phyloP scores from a whole-genome alignment of 2,888 invertebrate genomes.

The Aporophyla lueneburgensis region DNA sequence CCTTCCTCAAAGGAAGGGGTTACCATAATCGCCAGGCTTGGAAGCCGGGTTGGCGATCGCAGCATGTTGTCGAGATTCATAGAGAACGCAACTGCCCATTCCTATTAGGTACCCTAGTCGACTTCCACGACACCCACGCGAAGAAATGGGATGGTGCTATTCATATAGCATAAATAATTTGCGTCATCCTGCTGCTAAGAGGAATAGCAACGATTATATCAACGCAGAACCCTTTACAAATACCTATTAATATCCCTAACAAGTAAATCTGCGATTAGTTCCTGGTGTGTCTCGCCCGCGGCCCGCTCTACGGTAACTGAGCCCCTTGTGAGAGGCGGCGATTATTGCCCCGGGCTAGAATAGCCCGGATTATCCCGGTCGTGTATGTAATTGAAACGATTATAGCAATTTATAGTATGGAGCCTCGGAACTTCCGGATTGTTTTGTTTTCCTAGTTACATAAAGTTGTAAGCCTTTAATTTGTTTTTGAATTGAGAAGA shows the following conservation, averaged over 20 bases:
- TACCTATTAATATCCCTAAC: neutral
- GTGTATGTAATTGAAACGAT: constrained; percentile 62
- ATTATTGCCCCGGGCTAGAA: constrained; percentile 34
- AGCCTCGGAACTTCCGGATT: neutral
- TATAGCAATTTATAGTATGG: constrained; percentile 31
- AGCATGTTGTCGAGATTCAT: too few species aligned
- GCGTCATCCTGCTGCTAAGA: neutral
- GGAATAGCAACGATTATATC: neutral
- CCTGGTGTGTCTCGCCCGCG: neutral
- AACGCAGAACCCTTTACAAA: neutral
- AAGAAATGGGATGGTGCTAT: too few species aligned
- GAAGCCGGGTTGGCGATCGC: too few species aligned
- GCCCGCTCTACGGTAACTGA: neutral
- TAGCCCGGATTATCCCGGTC: constrained; percentile 34
- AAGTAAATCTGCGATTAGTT: constrained; percentile 39
- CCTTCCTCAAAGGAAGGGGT: too few species aligned
- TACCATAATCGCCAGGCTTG: too few species aligned
- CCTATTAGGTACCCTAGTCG: too few species aligned
- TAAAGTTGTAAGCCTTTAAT: neutral
- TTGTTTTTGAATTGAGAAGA: neutral
- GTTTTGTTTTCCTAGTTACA: neutral
- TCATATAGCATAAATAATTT: constrained; percentile 8
- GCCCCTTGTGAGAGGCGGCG: constrained; percentile 2
- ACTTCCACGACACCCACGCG: too few species aligned
- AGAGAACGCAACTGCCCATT: too few species aligned